phyloP scores from a whole-genome alignment of 2,113 vertebrate species.

The Dicerorhinus sumatrensis region DNA sequence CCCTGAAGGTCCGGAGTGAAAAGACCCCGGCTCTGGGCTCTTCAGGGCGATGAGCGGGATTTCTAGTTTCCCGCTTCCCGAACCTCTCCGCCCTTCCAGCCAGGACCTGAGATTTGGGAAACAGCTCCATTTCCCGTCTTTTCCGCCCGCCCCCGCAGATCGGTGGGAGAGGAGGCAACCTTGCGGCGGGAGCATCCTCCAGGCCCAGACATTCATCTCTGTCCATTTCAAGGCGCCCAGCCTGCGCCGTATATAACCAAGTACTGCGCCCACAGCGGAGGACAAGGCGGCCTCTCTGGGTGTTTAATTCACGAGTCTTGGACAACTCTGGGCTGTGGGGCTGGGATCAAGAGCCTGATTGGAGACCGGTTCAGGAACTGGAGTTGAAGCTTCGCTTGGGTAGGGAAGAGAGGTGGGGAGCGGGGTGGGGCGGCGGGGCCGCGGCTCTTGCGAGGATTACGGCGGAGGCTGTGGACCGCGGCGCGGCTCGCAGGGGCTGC shows the following conservation, averaged over 20 bases:
- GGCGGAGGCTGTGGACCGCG: constrained; percentile 72
- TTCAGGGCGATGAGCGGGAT: not conserved
- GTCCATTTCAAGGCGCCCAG: constrained; percentile 73
- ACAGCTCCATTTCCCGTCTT: not conserved
- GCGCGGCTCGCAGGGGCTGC: constrained; percentile 68
- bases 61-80: not conserved
- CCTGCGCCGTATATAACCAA: constrained; percentile 74
- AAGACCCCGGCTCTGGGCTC: not conserved
- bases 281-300: not conserved
- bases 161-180: not conserved
- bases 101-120: not conserved
- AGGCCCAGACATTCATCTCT: constrained; percentile 63
- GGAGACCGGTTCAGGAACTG: not conserved
- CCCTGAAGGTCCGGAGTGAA: not conserved
- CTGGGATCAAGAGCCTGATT: not conserved
- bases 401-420: not conserved
- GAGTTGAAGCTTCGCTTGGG: not conserved
- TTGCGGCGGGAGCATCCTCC: not conserved
- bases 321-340: not conserved
- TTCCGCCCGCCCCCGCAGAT: not conserved
- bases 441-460: constrained; percentile 81
- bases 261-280: not conserved
- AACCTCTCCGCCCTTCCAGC: not conserved
- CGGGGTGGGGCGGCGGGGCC: not conserved
- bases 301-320: not conserved